Evolutionary conservation across 2,113 vertebrate genomes (phyloP).

Genomic region (Mola mola): DNA sequence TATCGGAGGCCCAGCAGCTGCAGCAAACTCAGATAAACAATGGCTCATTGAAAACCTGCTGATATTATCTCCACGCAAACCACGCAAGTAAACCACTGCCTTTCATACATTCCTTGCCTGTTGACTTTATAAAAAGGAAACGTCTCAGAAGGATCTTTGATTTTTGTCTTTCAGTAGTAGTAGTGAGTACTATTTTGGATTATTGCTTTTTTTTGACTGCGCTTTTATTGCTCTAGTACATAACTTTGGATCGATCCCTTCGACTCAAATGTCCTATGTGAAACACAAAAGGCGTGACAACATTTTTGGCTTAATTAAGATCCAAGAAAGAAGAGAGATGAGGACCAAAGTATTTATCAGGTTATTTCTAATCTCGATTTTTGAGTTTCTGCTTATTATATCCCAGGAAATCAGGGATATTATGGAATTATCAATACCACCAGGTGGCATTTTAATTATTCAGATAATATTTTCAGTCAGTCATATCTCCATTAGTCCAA

Average conservation of each 20-base stretch:
- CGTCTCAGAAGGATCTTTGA: conserved; percentile 39
- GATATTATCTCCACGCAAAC: conserved; percentile 78
- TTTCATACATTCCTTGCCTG: conserved; percentile 68
- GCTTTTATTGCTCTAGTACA: no score
- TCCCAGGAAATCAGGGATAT: no score
- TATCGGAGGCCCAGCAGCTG: conserved; percentile 77
- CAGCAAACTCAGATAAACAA: conserved; percentile 77
- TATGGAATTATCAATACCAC: no score
- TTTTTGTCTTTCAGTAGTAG: conserved; percentile 29
- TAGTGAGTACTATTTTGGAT: background rate
- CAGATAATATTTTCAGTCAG: no score
- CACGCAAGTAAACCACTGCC: conserved; percentile 73
- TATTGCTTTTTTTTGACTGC: no score
- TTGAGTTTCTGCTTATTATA: no score
- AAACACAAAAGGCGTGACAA: no score
- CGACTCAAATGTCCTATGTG: background rate
- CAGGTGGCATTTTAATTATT: no score
- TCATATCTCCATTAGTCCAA: no score
- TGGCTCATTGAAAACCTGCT: conserved; percentile 77
- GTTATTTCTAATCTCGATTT: no score
- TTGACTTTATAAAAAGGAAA: conserved; percentile 63
- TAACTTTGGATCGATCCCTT: background rate
- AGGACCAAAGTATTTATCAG: no score
- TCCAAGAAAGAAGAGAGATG: background rate
- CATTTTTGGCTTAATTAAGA: no score